phyloP scores from a whole-genome alignment of 2,888 invertebrate genomes.

The Drosophila quinaria region DNA sequence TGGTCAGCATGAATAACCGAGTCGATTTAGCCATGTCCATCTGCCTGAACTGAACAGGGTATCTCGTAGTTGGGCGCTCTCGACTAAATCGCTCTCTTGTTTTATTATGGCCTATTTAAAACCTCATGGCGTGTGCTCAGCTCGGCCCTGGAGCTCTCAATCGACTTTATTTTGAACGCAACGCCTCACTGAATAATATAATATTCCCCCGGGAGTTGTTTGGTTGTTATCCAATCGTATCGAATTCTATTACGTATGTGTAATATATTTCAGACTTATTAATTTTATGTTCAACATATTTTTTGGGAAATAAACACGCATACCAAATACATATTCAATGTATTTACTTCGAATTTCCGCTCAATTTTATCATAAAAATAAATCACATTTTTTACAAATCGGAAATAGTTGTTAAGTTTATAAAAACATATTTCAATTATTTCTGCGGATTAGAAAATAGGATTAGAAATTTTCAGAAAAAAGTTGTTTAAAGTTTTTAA shows the following conservation, averaged over 20 bases:
- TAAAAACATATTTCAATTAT: not conserved
- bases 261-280: not conserved
- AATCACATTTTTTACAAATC: not conserved
- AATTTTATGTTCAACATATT: not conserved
- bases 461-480: too few relatives aligned
- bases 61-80: not conserved
- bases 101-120: conserved; percentile 30
- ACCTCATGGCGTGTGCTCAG: conserved; percentile 29
- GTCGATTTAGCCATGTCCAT: too few relatives aligned
- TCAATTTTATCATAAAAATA: not conserved
- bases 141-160: conserved; percentile 19
- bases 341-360: not conserved
- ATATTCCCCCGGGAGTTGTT: conserved; percentile 2
- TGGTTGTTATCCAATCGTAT: conserved; percentile 13
- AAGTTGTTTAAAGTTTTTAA: not conserved
- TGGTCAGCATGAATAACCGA: too few relatives aligned
- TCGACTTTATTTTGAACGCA: not conserved
- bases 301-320: not conserved
- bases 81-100: conserved; percentile 1
- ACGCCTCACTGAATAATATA: conserved; percentile 14
- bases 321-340: not conserved
- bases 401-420: not conserved
- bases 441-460: too few relatives aligned
- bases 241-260: conserved; percentile 10
- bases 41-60: not conserved